Conservation (phyloP, 2,797 vertebrate species). For the Enteromius treurensis region DNA sequence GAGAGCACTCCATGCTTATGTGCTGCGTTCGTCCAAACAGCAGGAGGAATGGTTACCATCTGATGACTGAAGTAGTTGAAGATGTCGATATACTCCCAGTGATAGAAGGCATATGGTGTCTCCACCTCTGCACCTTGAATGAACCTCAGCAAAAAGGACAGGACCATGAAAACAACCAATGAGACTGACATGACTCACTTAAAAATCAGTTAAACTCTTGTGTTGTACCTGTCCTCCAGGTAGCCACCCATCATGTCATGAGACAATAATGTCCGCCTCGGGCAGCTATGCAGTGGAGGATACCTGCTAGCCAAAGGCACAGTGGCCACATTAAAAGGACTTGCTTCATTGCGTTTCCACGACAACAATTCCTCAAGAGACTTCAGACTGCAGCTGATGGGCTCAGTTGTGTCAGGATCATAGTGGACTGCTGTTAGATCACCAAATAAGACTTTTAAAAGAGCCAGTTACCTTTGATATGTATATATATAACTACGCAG, state of each 20-base stretch:
- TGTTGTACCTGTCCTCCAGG: slow-evolving; percentile 86
- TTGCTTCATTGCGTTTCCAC: slow-evolving; percentile 79
- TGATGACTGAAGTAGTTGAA: slow-evolving; percentile 96
- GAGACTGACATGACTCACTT: neutral
- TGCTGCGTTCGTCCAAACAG: slow-evolving; percentile 90
- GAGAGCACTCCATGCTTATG: slow-evolving; percentile 87
- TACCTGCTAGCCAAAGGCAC: slow-evolving; percentile 77
- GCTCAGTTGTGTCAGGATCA: slow-evolving; percentile 83
- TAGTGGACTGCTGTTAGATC: slow-evolving; percentile 80
- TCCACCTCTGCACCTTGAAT: slow-evolving; percentile 81
- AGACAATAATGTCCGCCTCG: slow-evolving; percentile 85
- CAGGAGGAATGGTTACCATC: slow-evolving; percentile 88
- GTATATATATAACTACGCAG: neutral
- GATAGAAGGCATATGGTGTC: slow-evolving; percentile 88
- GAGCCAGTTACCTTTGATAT: neutral
- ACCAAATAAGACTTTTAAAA: neutral
- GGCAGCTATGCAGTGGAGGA: slow-evolving; percentile 73
- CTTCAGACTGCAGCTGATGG: slow-evolving; percentile 84
- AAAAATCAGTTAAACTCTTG: neutral
- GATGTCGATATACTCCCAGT: slow-evolving; percentile 92
- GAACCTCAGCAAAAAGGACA: slow-evolving; percentile 77
- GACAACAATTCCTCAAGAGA: slow-evolving; percentile 85
- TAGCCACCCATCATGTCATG: slow-evolving; percentile 97
- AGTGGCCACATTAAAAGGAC: slow-evolving; percentile 80
- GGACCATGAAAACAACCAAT: neutral